Conservation (phyloP, 2,797 vertebrate genomes). For the Sardinella longiceps region DNA sequence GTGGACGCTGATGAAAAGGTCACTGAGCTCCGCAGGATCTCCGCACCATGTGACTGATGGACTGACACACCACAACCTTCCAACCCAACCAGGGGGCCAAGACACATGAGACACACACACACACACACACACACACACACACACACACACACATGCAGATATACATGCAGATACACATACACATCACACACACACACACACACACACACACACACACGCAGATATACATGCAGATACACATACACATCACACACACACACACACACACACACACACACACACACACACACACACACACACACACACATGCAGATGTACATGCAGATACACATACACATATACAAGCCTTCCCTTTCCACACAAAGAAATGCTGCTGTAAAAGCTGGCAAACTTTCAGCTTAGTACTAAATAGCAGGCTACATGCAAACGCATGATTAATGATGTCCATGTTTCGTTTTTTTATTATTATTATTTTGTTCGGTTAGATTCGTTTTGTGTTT, state of each 20-base stretch:
- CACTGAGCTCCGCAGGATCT: background rate
- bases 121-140: background rate
- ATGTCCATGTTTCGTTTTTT: no score
- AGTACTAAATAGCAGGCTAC: no score
- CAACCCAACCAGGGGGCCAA: background rate
- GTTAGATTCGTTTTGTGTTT: no score
- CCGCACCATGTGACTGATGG: background rate
- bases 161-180: background rate
- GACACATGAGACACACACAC: no score
- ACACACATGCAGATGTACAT: background rate
- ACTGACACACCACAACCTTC: background rate
- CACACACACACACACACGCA: background rate
- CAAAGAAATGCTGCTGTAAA: no score
- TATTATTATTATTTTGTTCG: no score
- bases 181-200: background rate
- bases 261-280: background rate
- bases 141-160: background rate
- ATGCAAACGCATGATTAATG: no score
- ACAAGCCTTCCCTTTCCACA: no score
- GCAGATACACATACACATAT: background rate
- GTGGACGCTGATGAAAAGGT: background rate
- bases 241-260: background rate
- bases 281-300: background rate
- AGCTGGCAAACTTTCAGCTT: no score
- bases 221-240: no score